Percentiles rank a stretch among this genome's conserved stretches.
These are phyloP conservation scores for Cryptocephalus primarius DNA, from an alignment of 2,888 invertebrate species.

Conservation along the genomic window DNA sequence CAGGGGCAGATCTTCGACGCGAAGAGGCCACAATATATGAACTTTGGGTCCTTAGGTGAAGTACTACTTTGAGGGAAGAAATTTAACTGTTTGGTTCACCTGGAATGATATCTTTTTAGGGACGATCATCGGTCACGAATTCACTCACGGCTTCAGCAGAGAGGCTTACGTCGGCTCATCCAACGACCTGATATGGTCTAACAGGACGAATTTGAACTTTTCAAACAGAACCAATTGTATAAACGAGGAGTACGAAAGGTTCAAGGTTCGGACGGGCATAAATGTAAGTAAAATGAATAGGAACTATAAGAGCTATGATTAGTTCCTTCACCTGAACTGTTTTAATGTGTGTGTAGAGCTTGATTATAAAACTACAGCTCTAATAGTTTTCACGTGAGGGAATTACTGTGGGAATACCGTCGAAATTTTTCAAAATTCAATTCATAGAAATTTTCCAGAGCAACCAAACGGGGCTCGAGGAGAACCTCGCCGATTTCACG, in stretches of 20 bases:
- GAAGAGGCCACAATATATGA: slow-evolving; percentile 24
- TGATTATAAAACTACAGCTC: no score
- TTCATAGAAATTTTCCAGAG: no score
- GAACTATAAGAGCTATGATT: not conserved
- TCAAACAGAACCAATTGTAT: slow-evolving; percentile 15
- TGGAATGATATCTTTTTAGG: no score
- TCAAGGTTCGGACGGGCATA: slow-evolving; percentile 5
- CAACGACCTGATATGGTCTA: slow-evolving; percentile 13
- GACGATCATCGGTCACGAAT: slow-evolving; percentile 27
- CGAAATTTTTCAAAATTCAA: no score
- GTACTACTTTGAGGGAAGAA: no score
- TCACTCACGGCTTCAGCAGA: slow-evolving; percentile 18
- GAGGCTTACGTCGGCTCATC: not conserved
- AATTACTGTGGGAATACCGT: no score
- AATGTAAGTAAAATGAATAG: slow-evolving; percentile 10
- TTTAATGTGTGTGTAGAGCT: no score
- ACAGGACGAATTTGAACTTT: slow-evolving; percentile 12
- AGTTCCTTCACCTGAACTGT: no score
- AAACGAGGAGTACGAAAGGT: slow-evolving; percentile 17
- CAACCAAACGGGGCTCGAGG: slow-evolving; percentile 77
- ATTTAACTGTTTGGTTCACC: no score
- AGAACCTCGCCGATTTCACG: slow-evolving; percentile 86
- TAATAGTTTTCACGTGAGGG: no score
- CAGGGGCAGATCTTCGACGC: slow-evolving; percentile 20
- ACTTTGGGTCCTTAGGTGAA: slow-evolving; percentile 23